phyloP scores from a whole-genome alignment of 2,888 invertebrate genomes.

The Nymphalis polychloros region DNA sequence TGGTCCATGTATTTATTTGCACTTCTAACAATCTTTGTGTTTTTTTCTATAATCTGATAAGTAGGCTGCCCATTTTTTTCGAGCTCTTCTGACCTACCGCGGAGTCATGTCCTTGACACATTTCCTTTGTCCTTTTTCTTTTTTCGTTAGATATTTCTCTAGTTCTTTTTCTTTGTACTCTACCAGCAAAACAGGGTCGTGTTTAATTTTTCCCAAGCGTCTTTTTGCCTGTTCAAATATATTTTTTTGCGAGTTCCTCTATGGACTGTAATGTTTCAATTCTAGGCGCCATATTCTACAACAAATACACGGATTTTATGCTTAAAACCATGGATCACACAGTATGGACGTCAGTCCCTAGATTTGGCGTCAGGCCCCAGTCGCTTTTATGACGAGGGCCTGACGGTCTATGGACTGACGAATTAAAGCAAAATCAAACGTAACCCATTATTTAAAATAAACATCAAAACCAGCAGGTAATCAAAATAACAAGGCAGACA shows the following conservation, averaged over 20 bases:
- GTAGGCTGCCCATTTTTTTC: too few species aligned
- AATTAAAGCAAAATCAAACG: background rate
- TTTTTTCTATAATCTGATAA: too few species aligned
- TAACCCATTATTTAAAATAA: background rate
- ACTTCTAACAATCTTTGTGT: too few species aligned
- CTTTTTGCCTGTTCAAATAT: background rate
- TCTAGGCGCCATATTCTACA: background rate
- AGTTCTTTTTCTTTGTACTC: too few species aligned
- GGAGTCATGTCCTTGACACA: too few species aligned
- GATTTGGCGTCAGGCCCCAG: background rate
- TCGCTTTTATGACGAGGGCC: background rate
- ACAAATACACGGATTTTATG: constrained; percentile 24
- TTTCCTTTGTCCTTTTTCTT: too few species aligned
- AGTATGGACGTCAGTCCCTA: constrained; percentile 27
- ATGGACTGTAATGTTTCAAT: background rate
- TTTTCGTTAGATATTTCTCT: too few species aligned
- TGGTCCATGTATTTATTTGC: too few species aligned
- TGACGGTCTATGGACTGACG: constrained; percentile 24
- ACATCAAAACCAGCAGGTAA: constrained; percentile 17
- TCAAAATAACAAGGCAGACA: constrained; percentile 30
- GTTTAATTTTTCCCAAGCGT: background rate
- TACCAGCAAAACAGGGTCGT: too few species aligned
- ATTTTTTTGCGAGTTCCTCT: background rate
- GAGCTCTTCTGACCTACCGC: too few species aligned
- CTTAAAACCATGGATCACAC: constrained; percentile 28